phyloP scores from a whole-genome alignment of 2,888 invertebrate species.

The Emesis furor region DNA sequence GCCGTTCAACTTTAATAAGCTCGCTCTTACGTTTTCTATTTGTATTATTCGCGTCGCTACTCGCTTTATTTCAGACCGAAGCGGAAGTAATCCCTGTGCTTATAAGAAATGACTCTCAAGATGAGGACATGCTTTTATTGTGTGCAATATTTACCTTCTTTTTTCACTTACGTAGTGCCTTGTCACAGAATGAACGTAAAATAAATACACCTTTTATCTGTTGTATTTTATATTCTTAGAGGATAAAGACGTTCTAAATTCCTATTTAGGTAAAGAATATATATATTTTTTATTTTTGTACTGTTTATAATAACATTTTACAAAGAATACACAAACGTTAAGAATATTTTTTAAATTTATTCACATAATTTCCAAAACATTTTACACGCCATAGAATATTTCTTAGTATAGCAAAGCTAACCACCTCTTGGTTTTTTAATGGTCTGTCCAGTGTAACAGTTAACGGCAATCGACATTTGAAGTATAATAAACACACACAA shows the following conservation, averaged over 20 bases:
- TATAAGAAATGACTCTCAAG: conserved; percentile 20
- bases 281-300: too few species aligned
- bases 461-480: too few species aligned
- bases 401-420: too few species aligned
- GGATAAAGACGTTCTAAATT: not conserved
- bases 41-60: conserved; percentile 17
- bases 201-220: not conserved
- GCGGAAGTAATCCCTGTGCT: conserved; percentile 16
- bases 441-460: too few species aligned
- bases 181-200: not conserved
- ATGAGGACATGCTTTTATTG: conserved; percentile 34
- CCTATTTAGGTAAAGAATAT: not conserved
- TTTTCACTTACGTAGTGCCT: conserved; percentile 15
- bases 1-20: conserved; percentile 20
- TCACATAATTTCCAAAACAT: too few species aligned
- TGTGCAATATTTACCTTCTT: conserved; percentile 21
- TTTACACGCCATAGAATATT: too few species aligned
- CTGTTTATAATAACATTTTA: too few species aligned
- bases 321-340: too few species aligned
- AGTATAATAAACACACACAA: too few species aligned
- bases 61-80: conserved; percentile 3
- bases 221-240: not conserved
- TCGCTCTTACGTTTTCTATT: conserved; percentile 11
- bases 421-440: too few species aligned
- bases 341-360: too few species aligned